These are phyloP conservation scores for Scleropages formosus DNA, from an alignment of 2,797 vertebrate genomes.

Conservation along the genomic window DNA sequence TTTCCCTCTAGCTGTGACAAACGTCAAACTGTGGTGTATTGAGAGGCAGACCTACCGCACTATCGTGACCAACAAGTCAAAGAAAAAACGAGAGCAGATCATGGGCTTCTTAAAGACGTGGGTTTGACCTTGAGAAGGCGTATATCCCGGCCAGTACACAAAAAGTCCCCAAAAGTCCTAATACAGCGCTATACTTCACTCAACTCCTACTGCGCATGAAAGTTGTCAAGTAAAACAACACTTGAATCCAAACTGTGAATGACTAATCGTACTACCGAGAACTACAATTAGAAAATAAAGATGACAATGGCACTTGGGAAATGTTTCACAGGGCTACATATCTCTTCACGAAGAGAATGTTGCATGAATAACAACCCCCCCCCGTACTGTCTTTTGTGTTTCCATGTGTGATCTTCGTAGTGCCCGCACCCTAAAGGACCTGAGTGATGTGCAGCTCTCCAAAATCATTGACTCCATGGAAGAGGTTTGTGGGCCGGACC, in stretches of 20 bases:
- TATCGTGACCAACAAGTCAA: constrained; percentile 75
- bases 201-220: no score
- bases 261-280: no score
- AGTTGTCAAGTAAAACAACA: no score
- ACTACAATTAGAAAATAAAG: no score
- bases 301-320: no score
- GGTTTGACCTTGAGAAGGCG: constrained; percentile 41
- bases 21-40: constrained; percentile 73
- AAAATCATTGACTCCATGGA: constrained; percentile 82
- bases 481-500: constrained; percentile 61
- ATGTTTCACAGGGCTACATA: not conserved
- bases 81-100: constrained; percentile 67
- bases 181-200: no score
- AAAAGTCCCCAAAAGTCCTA: not conserved
- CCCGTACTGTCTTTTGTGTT: not conserved
- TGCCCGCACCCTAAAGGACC: constrained; percentile 69
- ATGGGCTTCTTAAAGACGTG: constrained; percentile 74
- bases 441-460: constrained; percentile 70
- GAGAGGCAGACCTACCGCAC: constrained; percentile 75
- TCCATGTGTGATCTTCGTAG: constrained; percentile 45
- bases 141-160: no score
- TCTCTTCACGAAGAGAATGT: not conserved
- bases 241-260: no score
- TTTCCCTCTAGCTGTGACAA: constrained; percentile 60
- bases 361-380: not conserved